A percentile compares a stretch with the other conserved stretches of the same genome.
These are phyloP conservation scores for Sebastes nivosus DNA, from an alignment of 2,797 vertebrate species.

Conservation along the genomic window DNA sequence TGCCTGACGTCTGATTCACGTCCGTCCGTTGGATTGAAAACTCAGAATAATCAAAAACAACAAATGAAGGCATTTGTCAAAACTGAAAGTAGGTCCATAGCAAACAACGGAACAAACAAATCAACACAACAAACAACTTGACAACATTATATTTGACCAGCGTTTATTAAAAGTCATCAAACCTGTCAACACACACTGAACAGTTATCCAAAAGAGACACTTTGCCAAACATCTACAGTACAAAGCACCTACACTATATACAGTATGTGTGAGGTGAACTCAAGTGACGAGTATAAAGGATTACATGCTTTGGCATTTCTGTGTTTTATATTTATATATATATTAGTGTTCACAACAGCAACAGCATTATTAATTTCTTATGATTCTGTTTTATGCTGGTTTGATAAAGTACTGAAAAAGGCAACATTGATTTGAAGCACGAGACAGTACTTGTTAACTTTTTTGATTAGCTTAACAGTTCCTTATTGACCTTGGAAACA, in stretches of 20 bases:
- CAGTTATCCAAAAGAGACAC: not conserved
- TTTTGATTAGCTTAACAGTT: no score
- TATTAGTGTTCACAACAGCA: not conserved
- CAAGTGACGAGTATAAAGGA: not conserved
- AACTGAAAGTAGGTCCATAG: not conserved
- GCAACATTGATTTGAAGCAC: no score
- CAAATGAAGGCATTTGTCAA: not conserved
- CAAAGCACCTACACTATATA: no score
- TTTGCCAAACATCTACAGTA: not conserved
- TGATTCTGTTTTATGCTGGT: no score
- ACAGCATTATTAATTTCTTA: no score
- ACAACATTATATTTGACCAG: not conserved
- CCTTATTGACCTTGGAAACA: no score
- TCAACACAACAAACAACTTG: not conserved
- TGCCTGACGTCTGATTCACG: not conserved
- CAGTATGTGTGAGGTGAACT: not conserved
- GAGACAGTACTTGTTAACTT: no score
- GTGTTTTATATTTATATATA: not conserved
- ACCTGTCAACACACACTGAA: no score
- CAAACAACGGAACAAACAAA: not conserved
- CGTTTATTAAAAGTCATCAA: not conserved
- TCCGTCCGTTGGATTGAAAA: not conserved
- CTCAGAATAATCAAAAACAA: not conserved
- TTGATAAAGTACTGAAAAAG: no score
- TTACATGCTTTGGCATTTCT: not conserved